phyloP scores from a whole-genome alignment of 2,113 vertebrate genomes.

The Pyrgilauda ruficollis region DNA sequence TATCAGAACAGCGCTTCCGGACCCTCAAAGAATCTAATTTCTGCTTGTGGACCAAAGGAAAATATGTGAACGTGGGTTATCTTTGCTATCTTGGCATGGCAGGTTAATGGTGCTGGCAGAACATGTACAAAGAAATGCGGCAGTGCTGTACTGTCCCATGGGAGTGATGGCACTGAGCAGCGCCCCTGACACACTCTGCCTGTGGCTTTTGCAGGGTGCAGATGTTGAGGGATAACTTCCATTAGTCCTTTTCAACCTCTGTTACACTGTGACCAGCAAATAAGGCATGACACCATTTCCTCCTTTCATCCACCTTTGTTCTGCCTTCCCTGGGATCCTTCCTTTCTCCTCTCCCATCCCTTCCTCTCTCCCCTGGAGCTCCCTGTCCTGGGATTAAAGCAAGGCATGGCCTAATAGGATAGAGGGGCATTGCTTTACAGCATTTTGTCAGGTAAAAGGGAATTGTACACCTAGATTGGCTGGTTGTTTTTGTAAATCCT shows the following conservation, averaged over 20 bases:
- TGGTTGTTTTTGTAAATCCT: not conserved
- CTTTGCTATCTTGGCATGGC: slow-evolving; percentile 6
- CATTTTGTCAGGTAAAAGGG: not conserved
- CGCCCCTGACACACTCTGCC: not conserved
- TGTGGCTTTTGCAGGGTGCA: not conserved
- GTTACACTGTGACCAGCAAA: not conserved
- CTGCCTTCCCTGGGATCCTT: not conserved
- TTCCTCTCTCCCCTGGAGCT: not conserved
- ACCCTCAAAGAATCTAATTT: not conserved
- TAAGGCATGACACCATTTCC: not conserved
- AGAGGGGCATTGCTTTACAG: rapidly evolving
- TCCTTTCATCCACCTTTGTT: not conserved
- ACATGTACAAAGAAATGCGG: not conserved
- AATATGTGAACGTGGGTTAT: slow-evolving; percentile 33
- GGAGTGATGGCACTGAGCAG: not conserved
- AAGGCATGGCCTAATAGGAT: not conserved
- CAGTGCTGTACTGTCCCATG: not conserved
- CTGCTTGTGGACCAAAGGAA: not conserved
- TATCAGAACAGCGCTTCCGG: slow-evolving; percentile 13
- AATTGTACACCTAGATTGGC: not conserved
- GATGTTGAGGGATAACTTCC: not conserved
- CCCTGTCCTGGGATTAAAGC: not conserved
- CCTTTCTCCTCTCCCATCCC: not conserved
- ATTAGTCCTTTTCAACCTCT: not conserved
- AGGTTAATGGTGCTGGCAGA: slow-evolving; percentile 16